Evolutionary conservation across 2,888 invertebrate genomes (phyloP), one percentile per base, ranked within the genome.

Genomic region (Coelopa pilipes): DNA sequence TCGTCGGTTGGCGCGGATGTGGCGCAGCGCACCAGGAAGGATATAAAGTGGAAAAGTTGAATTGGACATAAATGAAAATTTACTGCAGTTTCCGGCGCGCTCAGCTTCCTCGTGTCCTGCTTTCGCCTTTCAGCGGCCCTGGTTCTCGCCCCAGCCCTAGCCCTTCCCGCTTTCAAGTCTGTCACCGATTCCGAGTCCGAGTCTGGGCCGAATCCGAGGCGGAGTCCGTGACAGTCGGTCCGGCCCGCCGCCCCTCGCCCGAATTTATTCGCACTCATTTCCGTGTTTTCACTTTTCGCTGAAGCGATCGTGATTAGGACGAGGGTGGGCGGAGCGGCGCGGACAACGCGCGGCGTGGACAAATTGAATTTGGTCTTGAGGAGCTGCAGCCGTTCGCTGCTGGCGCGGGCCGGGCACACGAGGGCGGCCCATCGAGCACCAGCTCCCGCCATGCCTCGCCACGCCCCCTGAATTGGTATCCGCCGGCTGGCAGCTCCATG

Each of bases 61-160:
- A 78, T 79, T 80, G 78, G 79, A 80, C 79, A 79, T 79, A 80
- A 81, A 82, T 81, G 81, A 82, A 78, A 81, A 82, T 82, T 80
- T 80, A 82, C 80, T 79, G 75, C 80, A 79, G 76, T 77, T 80
- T 78, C 78, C 76, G 75, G 74, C 63, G 72, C 70, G 66, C 34
- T 34, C 34, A 34, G 34, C 34, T 74, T 74, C 60, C 69, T 72
- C 46, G 57, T 67, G n/a, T 65, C 15, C 11, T 53, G 49, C 46
- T 57, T 34, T 49, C 59, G 12, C 34, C 34, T 34, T 34, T 34
- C 34, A 34, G 34, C 34, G 34, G 34, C 7, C 34, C 7, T 34
- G 34, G 34, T 34, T 7, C 7, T 34, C 7, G 34, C 34, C 34
- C 34, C 34, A 34, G 7, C 34, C 34, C 34, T n/a, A n/a, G n/a